Base-by-base conservation (phyloP, 2,797 vertebrate genomes). In the Rachycentron canadum region DNA sequence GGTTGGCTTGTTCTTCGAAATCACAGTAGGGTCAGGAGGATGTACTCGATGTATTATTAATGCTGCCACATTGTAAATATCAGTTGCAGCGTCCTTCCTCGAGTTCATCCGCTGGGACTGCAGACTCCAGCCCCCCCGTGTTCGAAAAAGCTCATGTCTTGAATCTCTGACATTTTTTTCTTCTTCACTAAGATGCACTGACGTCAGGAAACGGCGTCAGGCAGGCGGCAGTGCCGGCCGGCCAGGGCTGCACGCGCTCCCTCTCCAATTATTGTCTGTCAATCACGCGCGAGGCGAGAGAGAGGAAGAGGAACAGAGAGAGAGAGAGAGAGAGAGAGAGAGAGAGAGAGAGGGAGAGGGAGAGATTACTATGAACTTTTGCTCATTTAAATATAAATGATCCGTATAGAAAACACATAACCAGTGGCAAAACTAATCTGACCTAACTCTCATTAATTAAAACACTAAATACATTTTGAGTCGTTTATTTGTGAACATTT, bases 131-230 rank as follows among this genome's bases (percentile, higher is more conserved):
- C 70, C 79, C 73, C 80, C 80, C 64, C 38, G 21, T 69, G 38
- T 80, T 73, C 36, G 49, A 66, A 85, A 86, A 92, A 91, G 88
- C 92, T 92, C 76, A 79, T 50, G 86, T 90, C 87, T 73, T 83
- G 68, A 67, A 65, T 80, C 41, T 40, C 38, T 19, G 41, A 45
- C 23, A 21, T 38, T 47, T 69, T 84, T 64, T 59, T 77, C 60
- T 64, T 71, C 70, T 66, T 56, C 56, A 43, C 75, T 60, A 36
- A 69, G 73, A 90, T 83, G 88, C 88, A 75, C 57, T 94, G 91
- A 94, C 90, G 93, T 93, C 90, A 91, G 79, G 70, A 80, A 72
- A 75, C 85, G 91, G 93, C 93, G 91, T 94, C 93, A 82, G 76
- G 86, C 87, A 92, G 91, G 87, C 92, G 91, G 92, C 91, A 72